These are phyloP conservation scores for Upupa epops DNA, from an alignment of 2,113 vertebrate genomes.

Conservation along the genomic window DNA sequence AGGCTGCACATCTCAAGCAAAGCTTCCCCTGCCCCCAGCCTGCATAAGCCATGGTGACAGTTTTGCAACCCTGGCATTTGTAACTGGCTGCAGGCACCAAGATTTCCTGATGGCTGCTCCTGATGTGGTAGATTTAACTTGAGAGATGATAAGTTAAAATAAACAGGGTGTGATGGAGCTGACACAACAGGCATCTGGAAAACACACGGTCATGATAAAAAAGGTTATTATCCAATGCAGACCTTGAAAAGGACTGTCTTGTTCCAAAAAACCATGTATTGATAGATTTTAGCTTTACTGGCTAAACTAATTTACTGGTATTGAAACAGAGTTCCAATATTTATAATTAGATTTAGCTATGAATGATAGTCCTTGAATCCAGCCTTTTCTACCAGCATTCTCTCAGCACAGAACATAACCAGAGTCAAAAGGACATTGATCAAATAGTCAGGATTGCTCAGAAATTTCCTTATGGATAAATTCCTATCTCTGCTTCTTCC, in stretches of 20 bases:
- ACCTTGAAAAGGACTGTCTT: neutral
- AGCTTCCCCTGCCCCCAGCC: neutral
- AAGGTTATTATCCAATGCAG: neutral
- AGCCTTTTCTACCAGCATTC: neutral
- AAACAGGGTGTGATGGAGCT: constrained; percentile 9
- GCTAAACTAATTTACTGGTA: neutral
- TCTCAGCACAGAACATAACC: neutral
- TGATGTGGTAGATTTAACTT: constrained; percentile 20
- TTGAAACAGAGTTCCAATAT: constrained; percentile 10
- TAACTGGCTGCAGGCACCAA: neutral
- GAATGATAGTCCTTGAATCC: neutral
- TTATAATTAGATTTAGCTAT: neutral
- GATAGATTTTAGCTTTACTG: neutral
- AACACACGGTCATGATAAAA: neutral
- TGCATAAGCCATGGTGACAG: constrained; percentile 13
- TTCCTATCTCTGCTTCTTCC: neutral
- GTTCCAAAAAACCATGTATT: neutral
- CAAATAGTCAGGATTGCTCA: neutral
- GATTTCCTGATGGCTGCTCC: neutral
- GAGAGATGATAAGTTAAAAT: constrained; percentile 1
- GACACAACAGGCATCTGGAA: neutral
- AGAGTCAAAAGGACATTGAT: neutral
- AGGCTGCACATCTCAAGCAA: neutral
- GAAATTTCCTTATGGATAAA: neutral
- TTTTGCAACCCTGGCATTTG: neutral